phyloP scores from a whole-genome alignment of 2,113 vertebrate species.

The Noturus placidus region DNA sequence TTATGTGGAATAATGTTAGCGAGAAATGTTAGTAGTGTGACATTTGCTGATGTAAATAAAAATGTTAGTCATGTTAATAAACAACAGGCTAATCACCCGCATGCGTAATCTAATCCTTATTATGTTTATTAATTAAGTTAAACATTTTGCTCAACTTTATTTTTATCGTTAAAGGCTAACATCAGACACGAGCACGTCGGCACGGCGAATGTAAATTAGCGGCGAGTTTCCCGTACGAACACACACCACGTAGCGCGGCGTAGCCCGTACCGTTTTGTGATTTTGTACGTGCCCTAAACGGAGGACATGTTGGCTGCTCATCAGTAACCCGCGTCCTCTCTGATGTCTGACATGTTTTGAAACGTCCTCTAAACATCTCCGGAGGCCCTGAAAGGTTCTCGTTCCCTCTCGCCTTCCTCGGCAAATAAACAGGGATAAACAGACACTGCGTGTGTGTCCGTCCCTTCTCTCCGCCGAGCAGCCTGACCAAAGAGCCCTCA shows the following conservation, averaged over 20 bases:
- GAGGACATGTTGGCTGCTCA: constrained; percentile 35
- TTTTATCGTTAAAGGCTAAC: not conserved
- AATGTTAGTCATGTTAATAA: not conserved
- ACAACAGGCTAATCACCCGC: not conserved
- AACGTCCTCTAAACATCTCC: constrained; percentile 48
- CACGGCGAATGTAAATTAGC: not conserved
- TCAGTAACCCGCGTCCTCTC: constrained; percentile 40
- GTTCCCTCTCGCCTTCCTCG: constrained; percentile 23
- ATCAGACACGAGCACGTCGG: not conserved
- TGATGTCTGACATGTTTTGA: constrained; percentile 56
- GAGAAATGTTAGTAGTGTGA: not conserved
- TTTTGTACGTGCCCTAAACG: constrained; percentile 8
- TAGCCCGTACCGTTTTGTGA: not conserved
- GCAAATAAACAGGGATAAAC: constrained; percentile 56
- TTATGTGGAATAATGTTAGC: not conserved
- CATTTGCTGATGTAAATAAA: not conserved
- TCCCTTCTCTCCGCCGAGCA: constrained; percentile 15
- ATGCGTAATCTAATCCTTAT: not conserved
- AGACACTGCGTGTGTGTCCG: constrained; percentile 51
- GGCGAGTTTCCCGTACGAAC: not conserved
- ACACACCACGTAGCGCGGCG: not conserved
- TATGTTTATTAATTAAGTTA: not conserved
- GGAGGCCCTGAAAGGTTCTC: constrained; percentile 39
- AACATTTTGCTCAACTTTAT: not conserved
- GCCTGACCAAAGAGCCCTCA: constrained; percentile 41